phyloP scores from a whole-genome alignment of 2,797 vertebrate species.

The Cryptoblepharus egeriae region DNA sequence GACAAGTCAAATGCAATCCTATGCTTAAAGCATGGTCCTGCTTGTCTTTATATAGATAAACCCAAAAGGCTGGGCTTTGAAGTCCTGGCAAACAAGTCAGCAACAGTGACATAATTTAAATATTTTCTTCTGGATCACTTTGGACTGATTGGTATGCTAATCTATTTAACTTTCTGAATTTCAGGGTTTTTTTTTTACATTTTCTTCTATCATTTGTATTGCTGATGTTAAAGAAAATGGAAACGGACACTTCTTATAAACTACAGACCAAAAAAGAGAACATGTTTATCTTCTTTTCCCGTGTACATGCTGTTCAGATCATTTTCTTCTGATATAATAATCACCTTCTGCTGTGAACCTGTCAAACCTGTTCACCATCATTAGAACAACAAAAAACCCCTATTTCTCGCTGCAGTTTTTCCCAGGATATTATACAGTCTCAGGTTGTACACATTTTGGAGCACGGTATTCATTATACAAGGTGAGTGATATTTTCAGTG shows the following conservation, averaged over 20 bases:
- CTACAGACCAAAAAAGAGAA: not conserved
- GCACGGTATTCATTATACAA: constrained; percentile 28
- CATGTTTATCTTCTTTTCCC: not conserved
- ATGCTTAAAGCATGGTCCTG: too few relatives aligned
- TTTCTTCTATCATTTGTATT: not conserved
- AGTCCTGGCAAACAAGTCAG: not conserved
- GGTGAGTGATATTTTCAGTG: constrained; percentile 3
- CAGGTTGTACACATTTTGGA: constrained; percentile 28
- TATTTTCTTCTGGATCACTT: not conserved
- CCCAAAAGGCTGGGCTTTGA: not conserved
- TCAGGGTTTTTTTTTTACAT: not conserved
- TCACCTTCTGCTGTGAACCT: constrained; percentile 15
- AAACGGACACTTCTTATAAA: not conserved
- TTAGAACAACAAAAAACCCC: not conserved
- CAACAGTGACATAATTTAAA: not conserved
- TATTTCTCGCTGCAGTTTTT: constrained; percentile 13
- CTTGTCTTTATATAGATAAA: not conserved
- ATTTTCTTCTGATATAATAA: not conserved
- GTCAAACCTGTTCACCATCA: constrained; percentile 21
- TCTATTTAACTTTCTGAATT: not conserved
- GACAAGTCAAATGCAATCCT: too few relatives aligned
- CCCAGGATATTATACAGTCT: constrained; percentile 1
- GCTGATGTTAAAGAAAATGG: not conserved
- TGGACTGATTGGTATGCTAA: too few relatives aligned
- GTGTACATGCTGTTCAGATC: not conserved